phyloP scores from a whole-genome alignment of 2,113 vertebrate genomes.

The Eleginops maclovinus region DNA sequence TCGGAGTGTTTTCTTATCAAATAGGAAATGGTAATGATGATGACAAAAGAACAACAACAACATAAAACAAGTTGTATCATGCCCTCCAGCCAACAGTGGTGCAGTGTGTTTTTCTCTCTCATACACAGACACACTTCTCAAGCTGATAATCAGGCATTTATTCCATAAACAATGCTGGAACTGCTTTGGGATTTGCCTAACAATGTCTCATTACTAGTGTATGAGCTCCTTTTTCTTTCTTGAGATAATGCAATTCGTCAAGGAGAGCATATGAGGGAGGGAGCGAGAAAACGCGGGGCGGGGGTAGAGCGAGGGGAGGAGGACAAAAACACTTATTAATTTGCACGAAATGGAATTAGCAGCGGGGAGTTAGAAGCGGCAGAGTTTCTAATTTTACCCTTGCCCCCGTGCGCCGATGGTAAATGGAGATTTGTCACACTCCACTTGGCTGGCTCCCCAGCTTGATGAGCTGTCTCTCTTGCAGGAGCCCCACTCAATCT shows the following conservation, averaged over 20 bases:
- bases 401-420: conserved; percentile 85
- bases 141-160: conserved; percentile 85
- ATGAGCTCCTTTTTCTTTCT: conserved; percentile 76
- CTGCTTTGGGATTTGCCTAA: conserved; percentile 85
- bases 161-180: conserved; percentile 83
- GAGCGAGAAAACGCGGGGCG: conserved; percentile 50
- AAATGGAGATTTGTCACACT: conserved; percentile 93
- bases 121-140: conserved; percentile 60
- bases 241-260: conserved; percentile 83
- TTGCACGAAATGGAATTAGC: conserved; percentile 88
- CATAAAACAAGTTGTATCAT: conserved; percentile 71
- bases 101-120: conserved; percentile 37
- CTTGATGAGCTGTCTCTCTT: conserved; percentile 83
- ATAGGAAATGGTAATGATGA: conserved; percentile 75
- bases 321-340: conserved; percentile 86
- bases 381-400: conserved; percentile 85
- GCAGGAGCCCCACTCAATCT: conserved; percentile 74
- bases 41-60: conserved; percentile 73
- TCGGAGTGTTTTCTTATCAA: conserved; percentile 75
- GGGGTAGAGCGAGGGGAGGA: conserved; percentile 63
- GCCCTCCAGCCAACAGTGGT: conserved; percentile 72
- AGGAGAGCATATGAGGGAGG: conserved; percentile 77
- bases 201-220: conserved; percentile 86
- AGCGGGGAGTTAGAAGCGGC: conserved; percentile 81
- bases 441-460: conserved; percentile 87